Evolutionary conservation across 2,888 invertebrate genomes (phyloP).

Genomic region (Oeneis ivallda): DNA sequence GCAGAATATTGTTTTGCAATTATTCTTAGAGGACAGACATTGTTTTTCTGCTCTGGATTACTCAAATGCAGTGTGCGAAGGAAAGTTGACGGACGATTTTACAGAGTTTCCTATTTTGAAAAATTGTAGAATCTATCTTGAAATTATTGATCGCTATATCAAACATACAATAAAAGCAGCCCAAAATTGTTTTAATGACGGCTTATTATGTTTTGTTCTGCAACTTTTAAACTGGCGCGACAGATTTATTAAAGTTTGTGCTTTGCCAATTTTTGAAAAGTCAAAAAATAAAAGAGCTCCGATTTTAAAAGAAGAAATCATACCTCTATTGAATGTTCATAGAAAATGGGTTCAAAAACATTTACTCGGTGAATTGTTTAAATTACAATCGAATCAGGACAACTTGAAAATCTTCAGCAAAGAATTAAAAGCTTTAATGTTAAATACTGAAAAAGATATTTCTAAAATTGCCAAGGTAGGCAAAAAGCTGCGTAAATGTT

Average conservation of each 20-base stretch:
- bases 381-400: conserved; percentile 44
- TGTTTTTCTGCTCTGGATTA: conserved; percentile 73
- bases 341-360: conserved; percentile 88
- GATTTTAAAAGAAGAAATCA: conserved; percentile 75
- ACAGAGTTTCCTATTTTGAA: conserved; percentile 79
- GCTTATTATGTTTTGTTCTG: conserved; percentile 65
- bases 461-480: conserved; percentile 56
- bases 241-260: conserved; percentile 71
- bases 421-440: conserved; percentile 44
- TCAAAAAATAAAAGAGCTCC: conserved; percentile 57
- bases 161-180: conserved; percentile 54
- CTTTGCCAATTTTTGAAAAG: conserved; percentile 56
- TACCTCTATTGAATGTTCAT: conserved; percentile 85
- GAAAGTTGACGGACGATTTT: conserved; percentile 72
- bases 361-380: conserved; percentile 66
- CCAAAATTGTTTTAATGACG: conserved; percentile 55
- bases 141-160: conserved; percentile 71
- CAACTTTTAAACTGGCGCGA: conserved; percentile 79
- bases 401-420: conserved; percentile 46
- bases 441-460: conserved; percentile 50
- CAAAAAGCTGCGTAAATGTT: conserved; percentile 66
- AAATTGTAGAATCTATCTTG: conserved; percentile 73
- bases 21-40: conserved; percentile 41
- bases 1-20: conserved; percentile 45
- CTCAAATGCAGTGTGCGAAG: conserved; percentile 69